Conservation (phyloP, 2,797 vertebrate species). For the Typhlichthys subterraneus region DNA sequence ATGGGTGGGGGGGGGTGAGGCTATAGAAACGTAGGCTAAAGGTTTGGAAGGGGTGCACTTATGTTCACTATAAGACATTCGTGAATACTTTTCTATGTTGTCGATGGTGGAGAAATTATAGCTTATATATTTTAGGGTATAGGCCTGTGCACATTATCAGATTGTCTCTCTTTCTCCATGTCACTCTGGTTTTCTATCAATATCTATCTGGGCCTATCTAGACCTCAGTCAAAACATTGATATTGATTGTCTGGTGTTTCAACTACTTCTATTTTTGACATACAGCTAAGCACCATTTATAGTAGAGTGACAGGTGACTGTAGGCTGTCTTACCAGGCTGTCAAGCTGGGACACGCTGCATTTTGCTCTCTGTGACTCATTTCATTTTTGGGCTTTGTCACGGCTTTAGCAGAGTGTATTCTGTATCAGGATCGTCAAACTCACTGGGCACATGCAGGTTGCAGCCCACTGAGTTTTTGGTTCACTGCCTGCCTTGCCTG, state of each 20-base stretch:
- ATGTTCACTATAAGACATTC: constrained; percentile 19
- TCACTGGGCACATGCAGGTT: constrained; percentile 54
- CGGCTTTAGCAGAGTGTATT: constrained; percentile 34
- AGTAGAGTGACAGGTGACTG: constrained; percentile 17
- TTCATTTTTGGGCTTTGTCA: constrained; percentile 32
- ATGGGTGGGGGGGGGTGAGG: neutral
- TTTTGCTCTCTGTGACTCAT: constrained; percentile 35
- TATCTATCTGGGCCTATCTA: constrained; percentile 10
- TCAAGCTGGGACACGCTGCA: constrained; percentile 22
- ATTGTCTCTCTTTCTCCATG: neutral
- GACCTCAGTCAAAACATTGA: constrained; percentile 1
- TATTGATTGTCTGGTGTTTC: too few species aligned
- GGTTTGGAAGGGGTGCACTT: neutral
- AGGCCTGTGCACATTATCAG: too few species aligned
- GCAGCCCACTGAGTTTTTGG: constrained; percentile 40
- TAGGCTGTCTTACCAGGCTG: constrained; percentile 27
- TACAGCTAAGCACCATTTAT: neutral
- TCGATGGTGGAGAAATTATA: constrained; percentile 53
- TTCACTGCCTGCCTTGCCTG: constrained; percentile 24
- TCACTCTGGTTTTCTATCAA: neutral
- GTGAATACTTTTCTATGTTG: constrained; percentile 44
- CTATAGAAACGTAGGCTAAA: neutral
- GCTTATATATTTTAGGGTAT: constrained; percentile 8
- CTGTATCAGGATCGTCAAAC: constrained; percentile 36
- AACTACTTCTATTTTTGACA: too few species aligned